Evolutionary conservation across 2,113 vertebrate genomes (phyloP).

Genomic region (Leptobrachium leishanense): DNA sequence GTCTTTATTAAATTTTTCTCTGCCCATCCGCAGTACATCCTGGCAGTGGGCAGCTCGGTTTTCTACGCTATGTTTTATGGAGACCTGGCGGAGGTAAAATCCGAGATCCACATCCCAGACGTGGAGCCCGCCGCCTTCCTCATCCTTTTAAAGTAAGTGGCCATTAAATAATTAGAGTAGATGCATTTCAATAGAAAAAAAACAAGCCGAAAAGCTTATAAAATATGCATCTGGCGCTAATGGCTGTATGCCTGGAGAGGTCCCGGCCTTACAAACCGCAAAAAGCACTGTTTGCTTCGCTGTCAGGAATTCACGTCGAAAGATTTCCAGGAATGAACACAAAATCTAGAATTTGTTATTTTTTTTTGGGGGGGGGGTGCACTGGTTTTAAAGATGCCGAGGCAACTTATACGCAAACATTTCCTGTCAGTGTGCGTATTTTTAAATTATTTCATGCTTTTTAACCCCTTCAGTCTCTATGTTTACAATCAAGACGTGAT

Average conservation of each 20-base stretch:
- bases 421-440: too few species aligned
- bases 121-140: slow-evolving; percentile 97
- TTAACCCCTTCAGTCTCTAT: too few species aligned
- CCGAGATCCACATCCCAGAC: slow-evolving; percentile 95
- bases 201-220: slow-evolving; percentile 52
- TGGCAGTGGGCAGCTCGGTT: slow-evolving; percentile 97
- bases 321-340: slow-evolving; percentile 8
- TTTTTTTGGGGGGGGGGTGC: too few species aligned
- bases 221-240: slow-evolving; percentile 54
- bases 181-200: slow-evolving; percentile 49
- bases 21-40: slow-evolving; percentile 81
- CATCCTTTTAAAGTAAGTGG: slow-evolving; percentile 92
- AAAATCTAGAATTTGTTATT: not conserved
- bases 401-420: too few species aligned
- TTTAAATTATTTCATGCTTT: too few species aligned
- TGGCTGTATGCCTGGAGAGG: slow-evolving; percentile 16
- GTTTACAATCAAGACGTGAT: too few species aligned
- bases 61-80: slow-evolving; percentile 99
- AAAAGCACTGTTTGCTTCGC: slow-evolving; percentile 19
- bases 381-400: too few species aligned
- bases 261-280: slow-evolving; percentile 17
- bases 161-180: slow-evolving; percentile 55
- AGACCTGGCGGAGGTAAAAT: slow-evolving; percentile 90
- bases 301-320: not conserved
- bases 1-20: not conserved